Base-by-base conservation (phyloP, 2,113 vertebrate species). In the Carassius gibelio region DNA sequence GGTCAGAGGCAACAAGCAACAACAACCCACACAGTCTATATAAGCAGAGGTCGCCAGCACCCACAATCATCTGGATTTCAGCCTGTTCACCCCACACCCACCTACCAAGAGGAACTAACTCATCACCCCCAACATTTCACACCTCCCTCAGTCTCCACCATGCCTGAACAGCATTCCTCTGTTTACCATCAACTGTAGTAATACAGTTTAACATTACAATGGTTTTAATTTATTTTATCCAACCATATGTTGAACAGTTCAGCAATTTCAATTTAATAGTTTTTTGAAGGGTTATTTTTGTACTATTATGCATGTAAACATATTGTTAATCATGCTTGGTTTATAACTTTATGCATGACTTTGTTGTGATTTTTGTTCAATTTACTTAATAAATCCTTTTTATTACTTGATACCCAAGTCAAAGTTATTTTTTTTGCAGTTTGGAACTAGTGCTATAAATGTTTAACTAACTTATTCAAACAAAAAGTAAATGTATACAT, bases 61-160 rank as follows among this genome's bases (percentile, higher is more conserved):
- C 23, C 23, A 66, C 62, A 66, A 26, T 30, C 23, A 66, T 66
- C 62, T 66, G 62, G 62, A 66, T 66, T 66, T 66, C 23, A 66
- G 62, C 62, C 23, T 66, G 14, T 66, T 66, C 62, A 66, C 23
- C 62, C 62, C 62, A 66, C 23, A 66, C 62, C 62, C 62, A 66
- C 62, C 23, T 66, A 66, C 62, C 62, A 66, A 1, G 62, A 66
- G 62, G 62, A 30, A 64, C 62, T 26, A 66, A 66, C 23, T 9
- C 62, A 66, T 66, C 62, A 66, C 62, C 62, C 62, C 62, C 62
- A 64, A 3, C 62, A 64, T 3, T 5, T 64, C n/a, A 4, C 62
- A 64, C 62, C 23, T 64, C 21, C 21, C 62, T 7, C 62, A 66
- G 26, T 13, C 3, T 66, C 62, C 62, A 3, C 62, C 23, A 66